Evolutionary conservation across 1,140 invertebrate genomes (phyloP).

Genomic region (Papilio xuthus): DNA sequence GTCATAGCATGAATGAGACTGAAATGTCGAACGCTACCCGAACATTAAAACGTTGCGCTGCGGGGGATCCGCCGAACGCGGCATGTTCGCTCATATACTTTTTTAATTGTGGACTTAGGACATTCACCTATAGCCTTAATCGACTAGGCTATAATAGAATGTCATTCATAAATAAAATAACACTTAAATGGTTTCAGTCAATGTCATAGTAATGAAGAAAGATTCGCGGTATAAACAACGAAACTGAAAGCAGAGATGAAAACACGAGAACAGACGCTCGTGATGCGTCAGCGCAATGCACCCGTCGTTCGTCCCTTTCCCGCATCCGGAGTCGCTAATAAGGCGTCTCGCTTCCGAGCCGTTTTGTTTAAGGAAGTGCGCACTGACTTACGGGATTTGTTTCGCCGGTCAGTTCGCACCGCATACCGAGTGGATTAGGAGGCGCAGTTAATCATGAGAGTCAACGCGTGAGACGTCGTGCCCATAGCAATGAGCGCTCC

Average conservation of each 20-base stretch:
- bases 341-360: slow-evolving; percentile 49
- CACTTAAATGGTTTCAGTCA: neutral
- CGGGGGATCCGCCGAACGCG: neutral
- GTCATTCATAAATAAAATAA: slow-evolving; percentile 51
- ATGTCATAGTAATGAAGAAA: neutral
- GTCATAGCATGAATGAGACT: slow-evolving; percentile 6
- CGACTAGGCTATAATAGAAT: slow-evolving; percentile 55
- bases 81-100: neutral
- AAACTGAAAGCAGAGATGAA: slow-evolving; percentile 73
- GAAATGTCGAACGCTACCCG: neutral
- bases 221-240: slow-evolving; percentile 50
- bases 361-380: slow-evolving; percentile 70
- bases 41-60: neutral
- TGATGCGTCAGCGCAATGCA: slow-evolving; percentile 77
- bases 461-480: slow-evolving; percentile 67
- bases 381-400: slow-evolving; percentile 60
- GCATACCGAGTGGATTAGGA: slow-evolving; percentile 68
- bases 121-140: slow-evolving; percentile 57
- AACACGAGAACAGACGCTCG: slow-evolving; percentile 66
- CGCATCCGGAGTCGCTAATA: slow-evolving; percentile 37
- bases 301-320: slow-evolving; percentile 59
- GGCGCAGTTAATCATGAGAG: slow-evolving; percentile 61
- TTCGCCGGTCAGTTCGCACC: slow-evolving; percentile 61
- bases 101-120: slow-evolving; percentile 4
- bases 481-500: slow-evolving; percentile 77